A percentile compares a stretch with the other conserved stretches of the same genome.
Conservation (phyloP, 1,140 invertebrate genomes). For the Hyles euphorbiae region DNA sequence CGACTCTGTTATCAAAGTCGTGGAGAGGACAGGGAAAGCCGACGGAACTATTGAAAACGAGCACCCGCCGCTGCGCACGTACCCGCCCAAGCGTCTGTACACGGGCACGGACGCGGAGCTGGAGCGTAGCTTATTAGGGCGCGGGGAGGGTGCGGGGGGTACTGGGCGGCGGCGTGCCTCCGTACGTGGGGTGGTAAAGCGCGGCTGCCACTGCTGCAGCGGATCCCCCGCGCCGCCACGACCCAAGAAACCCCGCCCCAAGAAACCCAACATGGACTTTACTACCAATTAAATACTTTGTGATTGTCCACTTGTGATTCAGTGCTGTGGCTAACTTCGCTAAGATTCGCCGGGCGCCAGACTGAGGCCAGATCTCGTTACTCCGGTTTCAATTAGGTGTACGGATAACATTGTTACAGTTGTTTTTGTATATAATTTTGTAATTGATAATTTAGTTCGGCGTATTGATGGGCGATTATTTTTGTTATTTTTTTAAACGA, state of each 20-base stretch:
- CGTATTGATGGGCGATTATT: conserved; percentile 16
- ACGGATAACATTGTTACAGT: conserved; percentile 51
- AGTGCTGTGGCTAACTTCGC: not conserved
- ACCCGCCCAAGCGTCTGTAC: conserved; percentile 44
- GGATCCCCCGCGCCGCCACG: conserved; percentile 48
- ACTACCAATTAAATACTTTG: conserved; percentile 8
- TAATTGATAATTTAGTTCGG: conserved; percentile 20
- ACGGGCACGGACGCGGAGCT: conserved; percentile 30
- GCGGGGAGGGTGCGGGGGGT: conserved; percentile 52
- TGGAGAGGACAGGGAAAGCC: too few species aligned
- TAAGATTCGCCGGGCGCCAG: conserved; percentile 19
- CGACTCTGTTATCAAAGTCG: conserved; percentile 67
- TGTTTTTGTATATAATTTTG: conserved; percentile 64
- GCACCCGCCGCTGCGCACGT: conserved; percentile 51
- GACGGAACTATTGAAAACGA: conserved; percentile 31
- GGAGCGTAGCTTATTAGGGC: conserved; percentile 33
- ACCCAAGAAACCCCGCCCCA: conserved; percentile 49
- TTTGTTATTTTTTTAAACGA: conserved; percentile 32
- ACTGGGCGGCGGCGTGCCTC: conserved; percentile 49
- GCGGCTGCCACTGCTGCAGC: conserved; percentile 70
- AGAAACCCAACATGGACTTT: conserved; percentile 53
- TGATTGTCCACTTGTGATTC: conserved; percentile 7
- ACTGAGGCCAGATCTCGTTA: conserved; percentile 54
- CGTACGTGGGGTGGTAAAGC: conserved; percentile 57
- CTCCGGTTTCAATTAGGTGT: conserved; percentile 34